phyloP scores from a whole-genome alignment of 2,797 vertebrate species.

The Melanotaenia parkinsoni region DNA sequence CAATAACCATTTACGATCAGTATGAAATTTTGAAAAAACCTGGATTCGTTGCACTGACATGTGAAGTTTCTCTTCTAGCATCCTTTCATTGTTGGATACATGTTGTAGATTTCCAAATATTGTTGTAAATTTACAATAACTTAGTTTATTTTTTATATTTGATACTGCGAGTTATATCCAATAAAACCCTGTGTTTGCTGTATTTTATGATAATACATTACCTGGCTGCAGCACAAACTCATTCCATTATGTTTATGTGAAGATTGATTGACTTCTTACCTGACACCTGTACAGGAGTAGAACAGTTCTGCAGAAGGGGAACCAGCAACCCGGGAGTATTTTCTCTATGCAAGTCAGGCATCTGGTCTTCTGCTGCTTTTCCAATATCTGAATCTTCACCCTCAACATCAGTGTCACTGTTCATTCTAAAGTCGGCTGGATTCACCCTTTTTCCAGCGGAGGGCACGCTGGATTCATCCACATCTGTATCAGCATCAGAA shows the following conservation, averaged over 20 bases:
- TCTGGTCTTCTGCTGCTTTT: constrained; percentile 24
- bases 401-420: constrained; percentile 67
- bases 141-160: not conserved
- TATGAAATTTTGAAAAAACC: not conserved
- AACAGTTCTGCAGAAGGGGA: constrained; percentile 63
- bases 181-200: not conserved
- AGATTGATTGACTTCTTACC: constrained; percentile 53
- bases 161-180: not conserved
- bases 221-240: not conserved
- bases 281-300: constrained; percentile 66
- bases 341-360: constrained; percentile 32
- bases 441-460: not conserved
- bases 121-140: not conserved
- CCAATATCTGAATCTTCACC: constrained; percentile 30
- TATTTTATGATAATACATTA: not conserved
- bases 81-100: not conserved
- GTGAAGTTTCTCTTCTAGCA: not conserved
- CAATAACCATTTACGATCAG: not conserved
- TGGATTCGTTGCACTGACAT: not conserved
- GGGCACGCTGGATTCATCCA: constrained; percentile 23
- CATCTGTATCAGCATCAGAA: constrained; percentile 52
- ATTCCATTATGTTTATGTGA: not conserved
- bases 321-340: constrained; percentile 15
- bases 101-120: not conserved
- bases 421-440: constrained; percentile 15